Evolutionary conservation across 2,113 vertebrate species (phyloP), one percentile per base, ranked within the genome.

Genomic region (Spea multiplicata): DNA sequence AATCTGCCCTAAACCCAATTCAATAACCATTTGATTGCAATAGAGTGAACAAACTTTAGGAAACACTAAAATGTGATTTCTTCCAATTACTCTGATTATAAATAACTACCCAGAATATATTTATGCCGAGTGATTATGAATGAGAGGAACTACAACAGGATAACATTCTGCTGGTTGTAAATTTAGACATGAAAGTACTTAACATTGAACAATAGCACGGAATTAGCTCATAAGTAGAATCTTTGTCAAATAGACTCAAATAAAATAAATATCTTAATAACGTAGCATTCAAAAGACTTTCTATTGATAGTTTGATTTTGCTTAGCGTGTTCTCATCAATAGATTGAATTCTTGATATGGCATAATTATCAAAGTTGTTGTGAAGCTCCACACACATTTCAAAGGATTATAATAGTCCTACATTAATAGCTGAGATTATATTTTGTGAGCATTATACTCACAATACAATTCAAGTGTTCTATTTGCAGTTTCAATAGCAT

Each of bases 201-300:
- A 53, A 74, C 8, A 49, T 7, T 52, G 50, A 68, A 80, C 78
- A 80, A 80, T 73, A 30, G 64, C 8, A 44, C 78, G 73, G 52
- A 80, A 74, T 80, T 74, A 80, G 78, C 61, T 67, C 45, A 49
- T 59, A 16, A 17, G 64, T 55, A 66, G 44, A 45, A 49, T 70
- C 47, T 53, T 79, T 79, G 77, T 79, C 50, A 59, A 66, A 73
- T 16, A 59, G 71, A 66, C 70, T 66, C 52, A 68, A 74, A 73
- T 79, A 61, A 47, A 80, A 80, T 50, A 68, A 80, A 80, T 74
- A 66, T 80, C 68, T 80, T 80, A 80, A 80, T 80, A 66, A 80
- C 55, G 61, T 68, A 74, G 50, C 46, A 79, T 67, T 73, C 71
- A 73, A 16, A 30, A 57, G 73, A 73, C 14, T 74, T 73, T 80